Base-by-base conservation (phyloP, 1,140 invertebrate genomes). In the Eumaeus atala region DNA sequence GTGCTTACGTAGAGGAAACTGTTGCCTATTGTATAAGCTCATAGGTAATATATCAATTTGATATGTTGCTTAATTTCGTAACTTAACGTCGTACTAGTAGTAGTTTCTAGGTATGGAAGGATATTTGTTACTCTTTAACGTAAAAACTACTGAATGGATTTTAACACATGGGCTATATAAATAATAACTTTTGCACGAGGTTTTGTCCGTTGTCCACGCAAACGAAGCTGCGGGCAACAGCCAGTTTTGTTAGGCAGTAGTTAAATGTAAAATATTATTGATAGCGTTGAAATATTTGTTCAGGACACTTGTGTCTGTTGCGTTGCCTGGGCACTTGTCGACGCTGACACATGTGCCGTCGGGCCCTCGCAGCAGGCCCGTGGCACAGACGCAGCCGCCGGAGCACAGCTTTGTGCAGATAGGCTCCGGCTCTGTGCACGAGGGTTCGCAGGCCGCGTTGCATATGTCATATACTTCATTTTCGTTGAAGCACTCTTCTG, bases 391-490 rank as follows among this genome's bases (percentile, higher is more conserved):
- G 59, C 82, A 85, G 7, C 82, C 82, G 0, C 66, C 60, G 4
- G 51, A 47, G 61, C 82, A 85, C 0, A 72, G 51, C 36, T 72
- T 71, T 0, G 61, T 64, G 56, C 71, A 73, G 11, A 73, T 59
- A 0, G 71, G 71, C 14, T 71, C 66, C 8, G 68, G 71, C 7
- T 69, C 59, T 1, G 44, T 42, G 17, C 71, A 74, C 9, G 59
- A 64, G 0, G 71, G 68, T 33, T 84, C 72, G 48, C 82, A 85
- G 9, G 54, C 11, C 0, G 64, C 78, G 38, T 73, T 80, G 57
- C 82, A 85, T 0, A 74, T 61, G 44, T 81, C 78, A 36, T 70
- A 84, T 0, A 74, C 70, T 57, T 85, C 82, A 51, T 85, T 79
- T 9, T 70, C n/a, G 36, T 77, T 82, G 48, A 82, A 63, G 47